Evolutionary conservation across 1,140 invertebrate species (phyloP), one percentile per base, ranked within the genome.

Genomic region (Halictus rubicundus): DNA sequence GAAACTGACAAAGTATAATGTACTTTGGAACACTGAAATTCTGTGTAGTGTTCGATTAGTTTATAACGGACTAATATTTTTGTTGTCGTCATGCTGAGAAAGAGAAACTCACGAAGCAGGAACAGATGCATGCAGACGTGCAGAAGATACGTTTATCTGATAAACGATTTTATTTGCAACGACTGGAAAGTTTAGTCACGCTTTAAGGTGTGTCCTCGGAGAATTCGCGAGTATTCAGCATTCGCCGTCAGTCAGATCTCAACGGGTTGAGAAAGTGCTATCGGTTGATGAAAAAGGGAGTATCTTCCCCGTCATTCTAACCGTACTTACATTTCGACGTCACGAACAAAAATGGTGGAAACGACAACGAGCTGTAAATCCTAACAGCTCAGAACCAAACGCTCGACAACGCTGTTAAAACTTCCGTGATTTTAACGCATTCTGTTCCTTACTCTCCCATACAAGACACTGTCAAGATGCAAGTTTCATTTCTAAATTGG

Each of bases 141-240:
- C 16, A 14, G 39, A 63, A 46, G 39, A 68, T 42, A 60, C 12
- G n/a, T 37, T 60, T 46, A 19, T 21, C 10, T 19, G 65, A 63
- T 49, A 27, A 60, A 78, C 27, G 42, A 61, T 19, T 72, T 54
- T 71, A 54, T 78, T 52, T 32, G 12, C 27, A 4, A 64, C 39
- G 16, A 61, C 7, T 79, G 46, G 61, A 66, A 79, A 52, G 70
- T 74, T 46, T n/a, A 66, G 61, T 68, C 69, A 79, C 63, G 70
- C 54, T 79, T 37, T 37, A 74, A 79, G 78, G 70, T 66, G 71
- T 66, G 71, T 49, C 42, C 63, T 74, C 21, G 21, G 8, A 66
- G 37, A 37, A 79, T 72, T 59, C n/a, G 27, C 52, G 25, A 27
- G 63, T 42, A 59, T 74, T 61, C 39, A 74, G 10, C 23, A 12